Conservation (phyloP, 2,113 vertebrate genomes). For the Emydura subglobosa region DNA sequence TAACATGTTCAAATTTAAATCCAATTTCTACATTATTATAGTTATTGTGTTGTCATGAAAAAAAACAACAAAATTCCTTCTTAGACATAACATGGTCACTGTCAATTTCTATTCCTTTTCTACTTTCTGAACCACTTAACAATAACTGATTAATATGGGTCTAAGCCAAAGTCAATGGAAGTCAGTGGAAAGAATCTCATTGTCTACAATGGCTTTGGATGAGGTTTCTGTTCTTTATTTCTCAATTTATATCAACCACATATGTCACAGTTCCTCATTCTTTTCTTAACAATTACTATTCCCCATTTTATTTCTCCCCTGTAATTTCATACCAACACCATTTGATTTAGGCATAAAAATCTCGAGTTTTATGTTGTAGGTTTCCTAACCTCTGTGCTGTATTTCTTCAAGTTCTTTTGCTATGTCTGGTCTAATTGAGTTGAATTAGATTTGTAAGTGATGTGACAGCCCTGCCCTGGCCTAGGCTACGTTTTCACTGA, state of each 20-base stretch:
- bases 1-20: not conserved
- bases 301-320: not conserved
- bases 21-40: fast-evolving
- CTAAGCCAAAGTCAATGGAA: not conserved
- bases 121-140: not conserved
- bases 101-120: fast-evolving
- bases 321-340: not conserved
- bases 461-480: too few species aligned
- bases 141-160: not conserved
- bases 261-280: not conserved
- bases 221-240: not conserved
- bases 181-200: not conserved
- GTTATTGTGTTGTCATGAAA: not conserved
- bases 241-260: not conserved
- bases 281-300: not conserved
- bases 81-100: not conserved
- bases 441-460: not conserved
- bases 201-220: not conserved
- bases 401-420: not conserved
- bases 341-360: conserved; percentile 14
- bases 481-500: too few species aligned
- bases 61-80: not conserved
- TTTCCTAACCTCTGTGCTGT: not conserved
- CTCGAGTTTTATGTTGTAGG: not conserved
- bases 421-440: not conserved